Evolutionary conservation across 2,888 invertebrate species (phyloP).

Genomic region (Schizotus pectinicornis): DNA sequence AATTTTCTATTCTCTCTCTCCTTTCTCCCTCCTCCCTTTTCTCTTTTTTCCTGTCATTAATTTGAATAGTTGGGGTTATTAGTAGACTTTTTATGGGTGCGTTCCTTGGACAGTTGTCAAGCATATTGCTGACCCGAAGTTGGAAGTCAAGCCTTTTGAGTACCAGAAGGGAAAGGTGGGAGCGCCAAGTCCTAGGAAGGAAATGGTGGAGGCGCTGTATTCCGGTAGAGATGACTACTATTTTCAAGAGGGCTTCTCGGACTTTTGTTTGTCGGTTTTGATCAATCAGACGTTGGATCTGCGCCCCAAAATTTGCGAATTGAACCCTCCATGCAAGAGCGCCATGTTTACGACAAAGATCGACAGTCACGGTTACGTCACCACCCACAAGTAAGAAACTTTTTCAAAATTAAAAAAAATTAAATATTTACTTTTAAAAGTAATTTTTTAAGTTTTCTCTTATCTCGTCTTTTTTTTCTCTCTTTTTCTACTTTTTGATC

Average conservation of each 20-base stretch:
- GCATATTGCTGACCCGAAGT: neutral
- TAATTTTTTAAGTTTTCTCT: no score
- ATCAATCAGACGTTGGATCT: conserved; percentile 21
- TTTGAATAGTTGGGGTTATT: no score
- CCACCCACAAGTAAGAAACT: conserved; percentile 20
- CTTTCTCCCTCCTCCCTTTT: no score
- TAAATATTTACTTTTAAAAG: no score
- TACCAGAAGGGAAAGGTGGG: neutral
- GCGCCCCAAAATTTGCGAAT: conserved; percentile 6
- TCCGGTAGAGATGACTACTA: conserved; percentile 11
- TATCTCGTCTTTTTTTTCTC: no score
- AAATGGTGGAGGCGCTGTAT: conserved; percentile 4
- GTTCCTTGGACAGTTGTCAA: neutral
- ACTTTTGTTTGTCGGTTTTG: conserved; percentile 13
- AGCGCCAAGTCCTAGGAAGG: conserved; percentile 2
- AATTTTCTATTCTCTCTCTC: no score
- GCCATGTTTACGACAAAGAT: neutral
- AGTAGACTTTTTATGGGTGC: no score
- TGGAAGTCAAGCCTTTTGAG: neutral
- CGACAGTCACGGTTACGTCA: conserved; percentile 14
- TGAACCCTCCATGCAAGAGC: conserved; percentile 5
- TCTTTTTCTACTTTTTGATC: no score
- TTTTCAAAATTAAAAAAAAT: neutral
- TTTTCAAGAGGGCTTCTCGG: conserved; percentile 15
- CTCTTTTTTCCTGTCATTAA: no score